Conservation (phyloP, 2,888 invertebrate species). For the Agrotis puta region DNA sequence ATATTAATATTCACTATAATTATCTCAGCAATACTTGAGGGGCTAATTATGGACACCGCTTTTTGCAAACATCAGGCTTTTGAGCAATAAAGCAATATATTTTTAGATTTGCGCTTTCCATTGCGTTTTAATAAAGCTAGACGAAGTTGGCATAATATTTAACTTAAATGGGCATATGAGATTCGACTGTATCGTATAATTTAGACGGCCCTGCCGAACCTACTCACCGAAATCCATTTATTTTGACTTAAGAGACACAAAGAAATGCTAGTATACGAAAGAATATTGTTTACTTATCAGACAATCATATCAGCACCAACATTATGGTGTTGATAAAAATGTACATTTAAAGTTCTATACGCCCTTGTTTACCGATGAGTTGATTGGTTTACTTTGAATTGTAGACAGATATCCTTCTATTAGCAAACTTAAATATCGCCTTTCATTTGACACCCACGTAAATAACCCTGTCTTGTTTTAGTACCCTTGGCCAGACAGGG, state of each 20-base stretch:
- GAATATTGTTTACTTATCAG: too few species aligned
- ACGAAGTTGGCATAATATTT: slow-evolving; percentile 28
- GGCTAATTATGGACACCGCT: slow-evolving; percentile 42
- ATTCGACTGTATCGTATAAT: slow-evolving; percentile 11
- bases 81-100: slow-evolving; percentile 6
- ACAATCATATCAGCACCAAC: slow-evolving; percentile 2
- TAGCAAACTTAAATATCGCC: background rate
- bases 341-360: background rate
- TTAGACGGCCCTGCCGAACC: background rate
- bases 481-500: background rate
- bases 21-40: slow-evolving; percentile 42
- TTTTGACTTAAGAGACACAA: slow-evolving; percentile 22
- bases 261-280: too few species aligned
- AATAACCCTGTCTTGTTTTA: too few species aligned
- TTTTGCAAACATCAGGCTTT: slow-evolving; percentile 37
- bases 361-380: slow-evolving; percentile 4
- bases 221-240: background rate
- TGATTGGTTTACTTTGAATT: too few species aligned
- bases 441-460: background rate
- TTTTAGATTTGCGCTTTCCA: slow-evolving; percentile 20
- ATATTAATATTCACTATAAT: slow-evolving; percentile 50
- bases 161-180: slow-evolving; percentile 5
- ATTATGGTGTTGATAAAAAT: slow-evolving; percentile 22
- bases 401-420: background rate
- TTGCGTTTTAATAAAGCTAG: slow-evolving; percentile 15